These are phyloP conservation scores for Sternotherus odoratus DNA, from an alignment of 2,797 vertebrate species.

Conservation along the genomic window DNA sequence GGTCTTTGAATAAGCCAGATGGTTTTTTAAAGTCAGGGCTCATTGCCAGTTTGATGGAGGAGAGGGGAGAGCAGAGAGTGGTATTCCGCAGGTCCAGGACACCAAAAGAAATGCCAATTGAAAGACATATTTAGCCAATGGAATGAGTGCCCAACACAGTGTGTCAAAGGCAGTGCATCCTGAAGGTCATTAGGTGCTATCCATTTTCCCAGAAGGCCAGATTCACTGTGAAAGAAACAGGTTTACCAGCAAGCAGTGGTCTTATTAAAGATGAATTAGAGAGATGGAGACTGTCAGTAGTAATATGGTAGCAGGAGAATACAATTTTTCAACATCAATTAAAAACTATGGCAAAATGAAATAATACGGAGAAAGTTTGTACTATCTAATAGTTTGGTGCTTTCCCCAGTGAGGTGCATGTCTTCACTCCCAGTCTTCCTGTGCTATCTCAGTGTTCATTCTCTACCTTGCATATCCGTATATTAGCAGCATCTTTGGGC, in stretches of 20 bases:
- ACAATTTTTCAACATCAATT: background rate
- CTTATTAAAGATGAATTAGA: background rate
- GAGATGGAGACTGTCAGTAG: background rate
- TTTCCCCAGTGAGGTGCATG: background rate
- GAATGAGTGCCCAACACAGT: background rate
- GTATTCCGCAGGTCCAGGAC: background rate
- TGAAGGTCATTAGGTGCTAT: accelerated
- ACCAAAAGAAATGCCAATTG: background rate
- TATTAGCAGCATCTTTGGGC: background rate
- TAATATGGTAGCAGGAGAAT: background rate
- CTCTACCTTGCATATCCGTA: accelerated
- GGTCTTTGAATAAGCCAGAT: constrained; percentile 9
- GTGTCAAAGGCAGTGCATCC: background rate
- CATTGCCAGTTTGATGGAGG: constrained; percentile 9
- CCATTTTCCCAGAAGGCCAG: background rate
- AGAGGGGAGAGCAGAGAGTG: background rate
- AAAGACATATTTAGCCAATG: accelerated
- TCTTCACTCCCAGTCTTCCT: background rate
- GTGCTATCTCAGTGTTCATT: background rate
- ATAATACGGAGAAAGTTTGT: background rate
- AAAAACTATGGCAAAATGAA: background rate
- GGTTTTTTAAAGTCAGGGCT: constrained; percentile 16
- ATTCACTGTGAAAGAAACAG: accelerated
- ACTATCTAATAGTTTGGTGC: background rate
- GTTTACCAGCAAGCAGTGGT: background rate